These are phyloP conservation scores for Ceratina australensis DNA, from an alignment of 1,140 invertebrate genomes.

Conservation along the genomic window DNA sequence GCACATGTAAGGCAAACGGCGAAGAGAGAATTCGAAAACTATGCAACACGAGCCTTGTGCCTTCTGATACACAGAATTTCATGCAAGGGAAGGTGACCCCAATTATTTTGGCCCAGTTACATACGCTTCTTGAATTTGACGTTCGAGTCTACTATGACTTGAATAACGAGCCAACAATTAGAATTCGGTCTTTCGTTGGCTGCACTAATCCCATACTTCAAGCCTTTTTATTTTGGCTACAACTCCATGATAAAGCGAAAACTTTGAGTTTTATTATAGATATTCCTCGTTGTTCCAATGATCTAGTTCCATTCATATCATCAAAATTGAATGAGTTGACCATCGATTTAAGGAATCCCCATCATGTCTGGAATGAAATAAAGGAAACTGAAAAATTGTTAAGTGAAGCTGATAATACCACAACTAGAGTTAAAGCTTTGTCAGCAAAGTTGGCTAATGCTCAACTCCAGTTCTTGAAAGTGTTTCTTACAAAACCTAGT, in stretches of 20 bases:
- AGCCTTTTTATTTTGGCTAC: slow-evolving; percentile 43
- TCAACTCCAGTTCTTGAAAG: slow-evolving; percentile 21
- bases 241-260: slow-evolving; percentile 47
- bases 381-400: background rate
- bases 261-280: slow-evolving; percentile 18
- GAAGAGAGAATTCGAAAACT: background rate
- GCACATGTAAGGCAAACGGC: background rate
- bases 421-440: too few relatives aligned
- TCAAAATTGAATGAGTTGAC: slow-evolving; percentile 18
- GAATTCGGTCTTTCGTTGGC: background rate
- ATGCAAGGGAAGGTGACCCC: background rate
- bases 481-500: slow-evolving; percentile 1
- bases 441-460: background rate
- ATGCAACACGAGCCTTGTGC: background rate
- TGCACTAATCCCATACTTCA: background rate
- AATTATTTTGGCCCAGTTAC: slow-evolving; percentile 11
- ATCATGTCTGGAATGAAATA: slow-evolving; percentile 22
- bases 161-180: background rate
- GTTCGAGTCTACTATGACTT: slow-evolving; percentile 24
- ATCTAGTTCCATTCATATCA: background rate
- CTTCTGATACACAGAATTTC: background rate
- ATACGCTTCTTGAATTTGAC: slow-evolving; percentile 26
- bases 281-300: slow-evolving; percentile 35
- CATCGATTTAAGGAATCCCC: slow-evolving; percentile 22
- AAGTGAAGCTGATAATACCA: too few relatives aligned